Evolutionary conservation across 2,113 vertebrate genomes (phyloP).

Genomic region (Acinonyx jubatus): DNA sequence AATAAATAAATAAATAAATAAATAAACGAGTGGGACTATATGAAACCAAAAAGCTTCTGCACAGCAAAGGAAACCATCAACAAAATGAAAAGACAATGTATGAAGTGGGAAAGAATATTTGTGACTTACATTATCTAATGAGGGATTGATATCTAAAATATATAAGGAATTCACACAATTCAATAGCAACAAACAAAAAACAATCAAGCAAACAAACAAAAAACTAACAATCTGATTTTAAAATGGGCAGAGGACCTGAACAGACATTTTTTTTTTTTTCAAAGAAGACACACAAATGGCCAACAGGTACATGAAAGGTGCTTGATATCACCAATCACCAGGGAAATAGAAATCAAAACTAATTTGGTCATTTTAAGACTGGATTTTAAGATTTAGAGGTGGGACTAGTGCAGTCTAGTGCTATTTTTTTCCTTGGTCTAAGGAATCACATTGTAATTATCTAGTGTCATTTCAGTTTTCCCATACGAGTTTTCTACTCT

Average conservation of each 20-base stretch:
- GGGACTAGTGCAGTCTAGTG: neutral
- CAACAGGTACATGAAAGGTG: neutral
- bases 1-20: too few relatives aligned
- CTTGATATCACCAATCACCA: neutral
- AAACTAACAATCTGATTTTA: neutral
- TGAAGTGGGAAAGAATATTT: neutral
- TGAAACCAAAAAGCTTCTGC: neutral
- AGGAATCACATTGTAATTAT: neutral
- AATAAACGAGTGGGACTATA: neutral
- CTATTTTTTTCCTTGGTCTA: neutral
- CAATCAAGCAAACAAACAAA: neutral
- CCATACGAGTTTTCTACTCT: neutral
- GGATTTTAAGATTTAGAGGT: neutral
- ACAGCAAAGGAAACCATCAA: neutral
- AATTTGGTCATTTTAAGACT: neutral
- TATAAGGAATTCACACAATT: neutral
- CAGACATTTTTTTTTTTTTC: neutral
- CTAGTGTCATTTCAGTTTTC: neutral
- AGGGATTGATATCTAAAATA: neutral
- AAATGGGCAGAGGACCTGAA: neutral
- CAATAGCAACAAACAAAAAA: neutral
- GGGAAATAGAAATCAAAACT: neutral
- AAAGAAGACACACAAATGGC: neutral
- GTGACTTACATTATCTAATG: neutral
- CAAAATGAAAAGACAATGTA: neutral